Conservation (phyloP, 2,797 vertebrate genomes). For the Yasuhikotakia modesta region DNA sequence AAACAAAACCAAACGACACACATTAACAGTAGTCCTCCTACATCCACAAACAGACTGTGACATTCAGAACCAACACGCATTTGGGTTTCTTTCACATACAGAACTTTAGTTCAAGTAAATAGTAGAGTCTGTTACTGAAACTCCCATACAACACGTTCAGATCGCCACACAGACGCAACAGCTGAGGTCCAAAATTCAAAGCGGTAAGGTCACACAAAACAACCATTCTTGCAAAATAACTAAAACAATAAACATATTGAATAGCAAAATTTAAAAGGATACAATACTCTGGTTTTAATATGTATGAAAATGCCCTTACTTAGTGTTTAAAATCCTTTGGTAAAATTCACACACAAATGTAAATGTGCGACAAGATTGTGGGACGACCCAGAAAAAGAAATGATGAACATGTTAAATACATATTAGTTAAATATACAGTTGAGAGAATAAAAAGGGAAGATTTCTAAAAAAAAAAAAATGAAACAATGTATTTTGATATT, state of each 20-base stretch:
- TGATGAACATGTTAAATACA: too few species aligned
- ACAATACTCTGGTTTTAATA: too few species aligned
- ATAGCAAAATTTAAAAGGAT: neutral
- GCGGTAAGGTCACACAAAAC: neutral
- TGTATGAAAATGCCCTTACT: slow-evolving; percentile 37
- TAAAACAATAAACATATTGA: neutral
- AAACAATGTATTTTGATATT: neutral
- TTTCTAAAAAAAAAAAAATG: slow-evolving; percentile 21
- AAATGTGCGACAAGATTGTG: slow-evolving; percentile 56
- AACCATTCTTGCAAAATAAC: slow-evolving; percentile 2
- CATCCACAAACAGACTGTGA: slow-evolving; percentile 7
- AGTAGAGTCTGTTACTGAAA: slow-evolving; percentile 7
- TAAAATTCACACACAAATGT: slow-evolving; percentile 20
- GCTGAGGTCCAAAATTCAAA: slow-evolving; percentile 5
- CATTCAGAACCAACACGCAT: slow-evolving; percentile 39
- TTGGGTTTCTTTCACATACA: slow-evolving; percentile 7
- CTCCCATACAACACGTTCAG: neutral
- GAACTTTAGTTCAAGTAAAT: slow-evolving; percentile 28
- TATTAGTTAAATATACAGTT: neutral
- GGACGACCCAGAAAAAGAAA: slow-evolving; percentile 5
- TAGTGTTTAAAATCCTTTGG: slow-evolving; percentile 59
- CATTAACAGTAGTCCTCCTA: slow-evolving; percentile 15
- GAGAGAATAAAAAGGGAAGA: slow-evolving; percentile 48
- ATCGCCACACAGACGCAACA: neutral
- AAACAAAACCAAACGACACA: neutral